These are phyloP conservation scores for Flabesymbios commensalis DNA, from an alignment of 2,888 invertebrate genomes.

Conservation along the genomic window DNA sequence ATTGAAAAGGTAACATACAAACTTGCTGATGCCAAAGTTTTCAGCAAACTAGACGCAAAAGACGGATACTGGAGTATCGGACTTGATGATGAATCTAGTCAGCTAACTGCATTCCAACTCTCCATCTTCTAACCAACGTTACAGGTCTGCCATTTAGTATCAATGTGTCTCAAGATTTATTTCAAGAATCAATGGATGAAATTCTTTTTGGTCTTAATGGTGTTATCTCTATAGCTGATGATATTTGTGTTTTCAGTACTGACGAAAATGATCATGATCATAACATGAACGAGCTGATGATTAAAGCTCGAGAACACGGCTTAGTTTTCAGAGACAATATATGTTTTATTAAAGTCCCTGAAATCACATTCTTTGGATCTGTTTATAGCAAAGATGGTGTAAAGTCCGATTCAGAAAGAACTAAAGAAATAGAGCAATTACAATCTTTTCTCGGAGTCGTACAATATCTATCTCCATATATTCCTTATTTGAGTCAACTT, in stretches of 20 bases:
- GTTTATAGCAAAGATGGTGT: constrained; percentile 20
- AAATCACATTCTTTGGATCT: constrained; percentile 26
- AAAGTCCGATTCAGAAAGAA: constrained; percentile 24
- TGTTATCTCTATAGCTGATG: constrained; percentile 2
- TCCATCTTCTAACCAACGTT: constrained; percentile 5
- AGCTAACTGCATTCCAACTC: constrained; percentile 17
- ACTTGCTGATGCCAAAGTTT: constrained; percentile 15
- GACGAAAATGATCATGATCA: constrained; percentile 1
- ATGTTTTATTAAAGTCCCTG: neutral
- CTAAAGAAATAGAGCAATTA: constrained; percentile 20
- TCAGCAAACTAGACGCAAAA: constrained; percentile 25
- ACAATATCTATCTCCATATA: constrained; percentile 21
- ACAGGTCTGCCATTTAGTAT: constrained; percentile 11
- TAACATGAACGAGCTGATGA: constrained; percentile 3
- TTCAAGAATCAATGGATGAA: constrained; percentile 9
- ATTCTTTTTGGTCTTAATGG: neutral
- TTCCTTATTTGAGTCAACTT: constrained; percentile 14
- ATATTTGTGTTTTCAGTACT: constrained; percentile 1
- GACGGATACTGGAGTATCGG: constrained; percentile 26
- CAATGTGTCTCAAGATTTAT: constrained; percentile 6
- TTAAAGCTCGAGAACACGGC: neutral
- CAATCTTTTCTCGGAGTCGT: constrained; percentile 26
- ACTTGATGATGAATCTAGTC: constrained; percentile 4
- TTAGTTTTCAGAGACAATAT: constrained; percentile 3
- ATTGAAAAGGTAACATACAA: constrained; percentile 21